Evolutionary conservation across 2,113 vertebrate species (phyloP), one percentile per base, ranked within the genome.

Genomic region (Triplophysa dalaica): DNA sequence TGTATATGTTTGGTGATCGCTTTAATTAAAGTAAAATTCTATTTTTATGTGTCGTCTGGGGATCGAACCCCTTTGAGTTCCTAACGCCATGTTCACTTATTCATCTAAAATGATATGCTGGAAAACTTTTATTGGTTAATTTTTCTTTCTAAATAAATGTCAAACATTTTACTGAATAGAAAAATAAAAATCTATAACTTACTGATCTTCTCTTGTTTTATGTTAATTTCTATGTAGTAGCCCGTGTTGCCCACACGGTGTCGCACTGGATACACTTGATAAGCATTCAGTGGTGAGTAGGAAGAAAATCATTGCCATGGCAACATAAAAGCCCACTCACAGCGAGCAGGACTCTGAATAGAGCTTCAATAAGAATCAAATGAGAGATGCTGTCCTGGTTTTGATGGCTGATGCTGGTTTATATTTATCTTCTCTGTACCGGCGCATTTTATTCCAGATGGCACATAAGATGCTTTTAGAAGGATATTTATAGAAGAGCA

Each of bases 261-360:
- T 79, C 83, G 41, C 64, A 29, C 50, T 77, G 22, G 33, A 81
- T 74, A 65, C 67, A 80, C 45, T 63, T 29, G 21, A 60, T 11
- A n/a, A 60, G 26, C 16, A 52, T 52, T 17, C 12, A 33, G 45
- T 26, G 63, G 45, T 21, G 63, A 43, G 19, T 65, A 26, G 62
- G 66, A 60, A 61, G 67, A 81, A 83, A 75, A 70, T 24, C 21
- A 83, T 87, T 82, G 73, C 85, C 83, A 87, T 87, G 83, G 85
- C 81, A 85, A 87, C 85, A 82, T 80, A 70, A 82, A 83, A 82
- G 78, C 85, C 79, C 85, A 85, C 83, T 83, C 81, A 85, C 21
- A 77, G 76, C 81, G 75, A 86, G 77, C 79, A 81, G 79, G 84
- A 79, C 76, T 79, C 54, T 83, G 83, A 85, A 79, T 77, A 81